Percentiles rank a stretch among this genome's conserved stretches.
Conservation (phyloP, 2,888 invertebrate genomes). For the Polymixis flavicincta region DNA sequence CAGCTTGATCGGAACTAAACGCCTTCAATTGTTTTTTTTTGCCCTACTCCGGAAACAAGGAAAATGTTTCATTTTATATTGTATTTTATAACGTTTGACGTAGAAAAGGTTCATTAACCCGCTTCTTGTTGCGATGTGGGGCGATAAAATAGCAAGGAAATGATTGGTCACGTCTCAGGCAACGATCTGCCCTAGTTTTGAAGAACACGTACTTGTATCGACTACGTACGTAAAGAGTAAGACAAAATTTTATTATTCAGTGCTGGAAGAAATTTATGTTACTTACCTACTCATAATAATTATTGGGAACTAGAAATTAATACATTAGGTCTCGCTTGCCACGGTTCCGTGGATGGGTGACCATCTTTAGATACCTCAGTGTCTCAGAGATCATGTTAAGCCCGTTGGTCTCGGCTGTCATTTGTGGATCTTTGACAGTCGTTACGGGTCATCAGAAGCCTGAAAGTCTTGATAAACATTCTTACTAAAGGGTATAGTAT, state of each 20-base stretch:
- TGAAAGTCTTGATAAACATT: too few species aligned
- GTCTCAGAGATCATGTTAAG: too few species aligned
- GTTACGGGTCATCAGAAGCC: too few species aligned
- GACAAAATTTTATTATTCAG: neutral
- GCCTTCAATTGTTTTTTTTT: neutral
- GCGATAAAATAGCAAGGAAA: slow-evolving; percentile 47
- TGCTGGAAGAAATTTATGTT: neutral
- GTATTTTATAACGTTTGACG: neutral
- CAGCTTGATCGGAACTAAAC: neutral
- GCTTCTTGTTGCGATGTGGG: slow-evolving; percentile 12
- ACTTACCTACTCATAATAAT: neutral
- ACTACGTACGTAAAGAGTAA: neutral
- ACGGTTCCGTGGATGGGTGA: too few species aligned
- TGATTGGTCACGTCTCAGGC: slow-evolving; percentile 55
- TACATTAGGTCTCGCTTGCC: too few species aligned
- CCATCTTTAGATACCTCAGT: too few species aligned
- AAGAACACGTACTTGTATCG: slow-evolving; percentile 3
- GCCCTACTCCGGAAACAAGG: neutral
- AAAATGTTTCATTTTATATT: neutral
- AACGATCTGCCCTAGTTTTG: slow-evolving; percentile 35
- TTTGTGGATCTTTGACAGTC: too few species aligned
- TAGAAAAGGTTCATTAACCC: neutral
- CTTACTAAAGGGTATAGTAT: too few species aligned
- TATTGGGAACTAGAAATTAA: neutral
- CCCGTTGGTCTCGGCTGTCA: too few species aligned